Conservation (phyloP, 2,888 invertebrate genomes). For the Heliconius cydno region DNA sequence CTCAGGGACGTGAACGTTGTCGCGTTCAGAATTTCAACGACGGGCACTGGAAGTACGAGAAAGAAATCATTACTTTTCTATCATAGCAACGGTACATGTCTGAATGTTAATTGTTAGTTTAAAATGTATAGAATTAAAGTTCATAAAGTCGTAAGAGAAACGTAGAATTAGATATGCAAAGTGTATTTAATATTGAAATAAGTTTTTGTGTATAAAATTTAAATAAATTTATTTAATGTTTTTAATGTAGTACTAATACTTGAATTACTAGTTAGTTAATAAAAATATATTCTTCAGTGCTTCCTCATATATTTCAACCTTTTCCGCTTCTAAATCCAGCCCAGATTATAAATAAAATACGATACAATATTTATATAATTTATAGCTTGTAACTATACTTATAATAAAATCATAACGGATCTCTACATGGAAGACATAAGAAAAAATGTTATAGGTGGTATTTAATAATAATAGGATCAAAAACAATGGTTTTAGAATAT, state of each 20-base stretch:
- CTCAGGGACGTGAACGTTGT: constrained; percentile 77
- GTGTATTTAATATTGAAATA: not conserved
- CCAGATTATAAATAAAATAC: not conserved
- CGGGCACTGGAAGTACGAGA: constrained; percentile 66
- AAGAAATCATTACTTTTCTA: constrained; percentile 33
- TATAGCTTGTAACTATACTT: too few species aligned
- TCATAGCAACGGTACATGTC: not conserved
- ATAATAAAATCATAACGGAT: too few species aligned
- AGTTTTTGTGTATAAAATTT: not conserved
- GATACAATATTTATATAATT: not conserved
- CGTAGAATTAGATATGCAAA: not conserved
- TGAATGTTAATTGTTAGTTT: not conserved
- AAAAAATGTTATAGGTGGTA: too few species aligned
- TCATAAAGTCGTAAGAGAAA: not conserved
- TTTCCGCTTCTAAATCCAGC: not conserved
- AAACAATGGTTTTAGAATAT: too few species aligned
- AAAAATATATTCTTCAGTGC: too few species aligned
- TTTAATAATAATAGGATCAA: too few species aligned
- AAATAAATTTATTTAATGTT: too few species aligned
- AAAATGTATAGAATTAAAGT: not conserved
- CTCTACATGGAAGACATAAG: too few species aligned
- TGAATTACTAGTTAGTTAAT: too few species aligned
- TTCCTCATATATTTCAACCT: not conserved
- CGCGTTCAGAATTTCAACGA: constrained; percentile 75
- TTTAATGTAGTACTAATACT: too few species aligned